Percentiles rank a stretch among this genome's conserved stretches.
Conservation (phyloP, 2,797 vertebrate genomes). For the Smutsia temminckii region DNA sequence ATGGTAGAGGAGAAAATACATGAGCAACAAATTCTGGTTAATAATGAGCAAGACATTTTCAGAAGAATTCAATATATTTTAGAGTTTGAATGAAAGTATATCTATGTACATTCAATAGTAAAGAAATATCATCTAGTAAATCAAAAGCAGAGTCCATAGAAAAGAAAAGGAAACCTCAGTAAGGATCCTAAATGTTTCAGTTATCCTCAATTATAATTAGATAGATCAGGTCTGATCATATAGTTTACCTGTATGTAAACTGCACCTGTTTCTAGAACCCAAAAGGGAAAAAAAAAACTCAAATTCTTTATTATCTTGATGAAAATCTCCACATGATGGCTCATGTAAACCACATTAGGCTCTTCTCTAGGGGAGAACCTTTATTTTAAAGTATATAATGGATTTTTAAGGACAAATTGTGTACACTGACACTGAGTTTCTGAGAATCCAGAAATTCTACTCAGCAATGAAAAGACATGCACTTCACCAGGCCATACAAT, state of each 20-base stretch:
- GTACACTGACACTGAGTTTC: background rate
- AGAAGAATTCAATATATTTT: conserved; percentile 64
- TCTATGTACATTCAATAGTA: background rate
- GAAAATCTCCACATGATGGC: background rate
- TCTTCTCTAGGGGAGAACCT: background rate
- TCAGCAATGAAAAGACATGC: background rate
- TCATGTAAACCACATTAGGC: background rate
- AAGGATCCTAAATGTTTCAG: background rate
- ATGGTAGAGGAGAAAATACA: conserved; percentile 70
- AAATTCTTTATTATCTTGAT: background rate
- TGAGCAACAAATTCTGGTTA: conserved; percentile 72
- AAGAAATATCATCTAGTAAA: background rate
- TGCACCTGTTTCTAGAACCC: background rate
- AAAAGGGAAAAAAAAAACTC: background rate
- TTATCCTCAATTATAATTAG: background rate
- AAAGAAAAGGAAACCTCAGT: background rate
- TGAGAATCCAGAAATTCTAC: background rate
- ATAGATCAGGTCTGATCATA: background rate
- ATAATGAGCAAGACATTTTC: conserved; percentile 72
- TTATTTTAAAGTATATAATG: background rate
- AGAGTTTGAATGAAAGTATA: background rate
- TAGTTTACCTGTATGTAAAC: background rate
- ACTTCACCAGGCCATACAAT: background rate
- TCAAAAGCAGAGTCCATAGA: background rate
- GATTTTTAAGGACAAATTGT: background rate